Evolutionary conservation across 2,113 vertebrate genomes (phyloP).

Genomic region (Stomatorhinus ivindoensis): DNA sequence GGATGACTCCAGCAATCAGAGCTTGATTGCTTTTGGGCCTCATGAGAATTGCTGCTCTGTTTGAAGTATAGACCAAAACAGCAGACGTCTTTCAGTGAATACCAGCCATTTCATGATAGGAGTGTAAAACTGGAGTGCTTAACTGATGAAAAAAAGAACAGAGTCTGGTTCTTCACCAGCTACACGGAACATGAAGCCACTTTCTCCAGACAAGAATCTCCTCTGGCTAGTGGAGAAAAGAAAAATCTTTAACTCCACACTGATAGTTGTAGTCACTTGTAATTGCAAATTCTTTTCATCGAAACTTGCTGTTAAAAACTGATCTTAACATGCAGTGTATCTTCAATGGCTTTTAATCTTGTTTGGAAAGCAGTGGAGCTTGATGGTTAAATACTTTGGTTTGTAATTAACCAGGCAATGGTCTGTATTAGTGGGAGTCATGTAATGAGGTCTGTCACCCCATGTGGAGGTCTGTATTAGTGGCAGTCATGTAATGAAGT

Average conservation of each 20-base stretch:
- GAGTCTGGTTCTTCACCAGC: not conserved
- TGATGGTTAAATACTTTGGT: not conserved
- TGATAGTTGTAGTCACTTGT: not conserved
- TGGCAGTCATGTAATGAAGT: conserved; percentile 19
- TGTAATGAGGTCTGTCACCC: conserved; percentile 29
- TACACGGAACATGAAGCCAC: not conserved
- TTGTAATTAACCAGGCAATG: not conserved
- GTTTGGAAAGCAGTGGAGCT: not conserved
- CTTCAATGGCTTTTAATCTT: not conserved
- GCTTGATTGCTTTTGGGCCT: conserved; percentile 39
- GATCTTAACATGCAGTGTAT: not conserved
- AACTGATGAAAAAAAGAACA: conserved; percentile 19
- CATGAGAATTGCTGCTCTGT: conserved; percentile 34
- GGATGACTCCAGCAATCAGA: conserved; percentile 38
- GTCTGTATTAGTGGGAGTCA: not conserved
- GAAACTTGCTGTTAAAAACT: not conserved
- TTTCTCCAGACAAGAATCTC: conserved; percentile 17
- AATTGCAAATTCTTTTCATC: conserved; percentile 2
- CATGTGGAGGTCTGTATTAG: not conserved
- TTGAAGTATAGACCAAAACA: conserved; percentile 42
- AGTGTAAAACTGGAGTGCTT: conserved; percentile 22
- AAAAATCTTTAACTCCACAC: not conserved
- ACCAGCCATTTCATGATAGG: conserved; percentile 36
- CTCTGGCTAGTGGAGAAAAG: not conserved
- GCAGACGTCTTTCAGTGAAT: conserved; percentile 25